A percentile compares a stretch with the other conserved stretches of the same genome.
phyloP scores from a whole-genome alignment of 2,888 invertebrate genomes.

The Zaprionus obscuricornis region DNA sequence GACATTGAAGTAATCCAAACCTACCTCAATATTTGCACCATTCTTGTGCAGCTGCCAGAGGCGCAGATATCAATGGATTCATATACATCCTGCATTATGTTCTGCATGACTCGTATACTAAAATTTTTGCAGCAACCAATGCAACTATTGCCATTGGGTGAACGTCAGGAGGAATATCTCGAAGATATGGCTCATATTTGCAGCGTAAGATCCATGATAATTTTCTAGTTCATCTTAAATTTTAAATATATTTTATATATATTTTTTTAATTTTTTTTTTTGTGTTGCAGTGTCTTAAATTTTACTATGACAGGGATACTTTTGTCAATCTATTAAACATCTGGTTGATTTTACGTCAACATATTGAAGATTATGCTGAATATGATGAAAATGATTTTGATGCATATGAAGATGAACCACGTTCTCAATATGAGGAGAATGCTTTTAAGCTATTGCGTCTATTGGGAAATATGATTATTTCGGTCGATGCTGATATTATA shows the following conservation, averaged over 20 bases:
- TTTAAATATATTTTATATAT: background rate
- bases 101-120: conserved; percentile 79
- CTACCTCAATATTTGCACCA: conserved; percentile 82
- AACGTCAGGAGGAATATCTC: conserved; percentile 80
- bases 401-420: conserved; percentile 60
- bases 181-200: conserved; percentile 81
- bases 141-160: conserved; percentile 77
- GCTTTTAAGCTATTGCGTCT: conserved; percentile 58
- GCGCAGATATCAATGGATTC: conserved; percentile 71
- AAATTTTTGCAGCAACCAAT: conserved; percentile 76
- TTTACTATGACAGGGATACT: conserved; percentile 79
- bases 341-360: conserved; percentile 68
- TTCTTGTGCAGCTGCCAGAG: conserved; percentile 80
- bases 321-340: conserved; percentile 75
- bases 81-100: conserved; percentile 67
- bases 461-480: conserved; percentile 44
- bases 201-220: conserved; percentile 47
- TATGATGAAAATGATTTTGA: conserved; percentile 65
- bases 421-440: conserved; percentile 63
- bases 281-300: conserved; percentile 79
- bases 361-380: conserved; percentile 42
- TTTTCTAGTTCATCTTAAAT: background rate
- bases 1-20: conserved; percentile 81
- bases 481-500: conserved; percentile 16
- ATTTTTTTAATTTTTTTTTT: background rate